phyloP scores from a whole-genome alignment of 2,797 vertebrate species.

The Mycteria americana region DNA sequence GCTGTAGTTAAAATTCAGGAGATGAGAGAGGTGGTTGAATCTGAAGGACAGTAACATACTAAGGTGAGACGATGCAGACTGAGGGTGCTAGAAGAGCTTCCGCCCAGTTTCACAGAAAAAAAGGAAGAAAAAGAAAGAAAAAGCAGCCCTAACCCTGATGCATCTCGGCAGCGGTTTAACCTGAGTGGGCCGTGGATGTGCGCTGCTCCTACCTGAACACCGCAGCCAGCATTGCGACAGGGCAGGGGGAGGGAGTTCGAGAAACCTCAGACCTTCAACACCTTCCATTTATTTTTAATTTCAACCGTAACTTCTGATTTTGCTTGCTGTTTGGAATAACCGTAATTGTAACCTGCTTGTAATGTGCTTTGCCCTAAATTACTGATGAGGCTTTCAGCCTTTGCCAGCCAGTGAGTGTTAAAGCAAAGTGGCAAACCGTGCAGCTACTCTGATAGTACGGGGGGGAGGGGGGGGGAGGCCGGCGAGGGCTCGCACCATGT shows the following conservation, averaged over 20 bases:
- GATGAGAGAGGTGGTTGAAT: neutral
- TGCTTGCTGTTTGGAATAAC: constrained; percentile 45
- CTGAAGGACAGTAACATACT: neutral
- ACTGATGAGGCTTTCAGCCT: neutral
- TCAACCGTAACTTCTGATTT: constrained; percentile 53
- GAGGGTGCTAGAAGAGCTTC: neutral
- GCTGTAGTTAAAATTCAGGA: neutral
- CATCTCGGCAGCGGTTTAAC: neutral
- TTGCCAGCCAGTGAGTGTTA: constrained; percentile 14
- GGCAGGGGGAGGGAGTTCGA: neutral
- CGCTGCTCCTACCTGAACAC: neutral
- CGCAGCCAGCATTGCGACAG: neutral
- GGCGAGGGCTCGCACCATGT: neutral
- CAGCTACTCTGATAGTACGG: neutral
- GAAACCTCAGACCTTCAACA: neutral
- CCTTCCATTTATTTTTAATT: constrained; percentile 12
- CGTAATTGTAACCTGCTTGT: constrained; percentile 50
- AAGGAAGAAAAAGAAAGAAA: neutral
- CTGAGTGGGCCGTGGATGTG: neutral
- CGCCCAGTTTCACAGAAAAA: neutral
- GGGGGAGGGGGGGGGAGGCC: neutral
- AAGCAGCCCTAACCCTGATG: neutral
- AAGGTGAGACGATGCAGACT: neutral
- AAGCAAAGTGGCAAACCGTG: neutral
- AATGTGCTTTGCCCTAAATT: constrained; percentile 48